Conservation (phyloP, 2,888 invertebrate genomes). For the Dastarcus helophoroides region DNA sequence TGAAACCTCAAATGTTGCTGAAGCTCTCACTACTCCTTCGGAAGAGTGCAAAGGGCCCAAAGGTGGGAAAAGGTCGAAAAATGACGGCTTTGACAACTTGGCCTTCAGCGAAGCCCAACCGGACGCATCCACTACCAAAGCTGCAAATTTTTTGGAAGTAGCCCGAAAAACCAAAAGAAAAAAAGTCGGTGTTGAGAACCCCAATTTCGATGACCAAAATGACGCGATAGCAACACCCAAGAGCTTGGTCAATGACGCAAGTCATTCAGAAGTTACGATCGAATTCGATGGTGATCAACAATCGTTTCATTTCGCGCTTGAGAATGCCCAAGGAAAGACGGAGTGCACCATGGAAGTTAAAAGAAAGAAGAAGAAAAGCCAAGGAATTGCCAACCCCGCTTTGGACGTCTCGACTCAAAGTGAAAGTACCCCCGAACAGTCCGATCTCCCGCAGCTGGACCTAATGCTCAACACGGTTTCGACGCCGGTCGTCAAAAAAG, state of each 20-base stretch:
- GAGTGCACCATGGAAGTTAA: constrained; percentile 11
- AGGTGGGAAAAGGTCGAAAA: too few species aligned
- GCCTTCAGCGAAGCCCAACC: background rate
- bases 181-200: constrained; percentile 10
- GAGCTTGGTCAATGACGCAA: too few species aligned
- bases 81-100: background rate
- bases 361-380: constrained; percentile 10
- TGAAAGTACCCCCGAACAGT: background rate
- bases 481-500: constrained; percentile 18
- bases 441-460: constrained; percentile 16
- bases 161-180: constrained; percentile 1
- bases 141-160: too few species aligned
- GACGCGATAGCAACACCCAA: too few species aligned
- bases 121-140: too few species aligned
- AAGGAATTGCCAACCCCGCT: constrained; percentile 3
- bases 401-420: constrained; percentile 5
- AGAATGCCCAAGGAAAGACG: too few species aligned
- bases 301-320: too few species aligned
- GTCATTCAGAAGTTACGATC: too few species aligned
- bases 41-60: too few species aligned
- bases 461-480: constrained; percentile 23
- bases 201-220: constrained; percentile 11
- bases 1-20: too few species aligned
- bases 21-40: too few species aligned
- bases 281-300: too few species aligned